phyloP scores from a whole-genome alignment of 2,113 vertebrate genomes.

The Tragelaphus imberbis region DNA sequence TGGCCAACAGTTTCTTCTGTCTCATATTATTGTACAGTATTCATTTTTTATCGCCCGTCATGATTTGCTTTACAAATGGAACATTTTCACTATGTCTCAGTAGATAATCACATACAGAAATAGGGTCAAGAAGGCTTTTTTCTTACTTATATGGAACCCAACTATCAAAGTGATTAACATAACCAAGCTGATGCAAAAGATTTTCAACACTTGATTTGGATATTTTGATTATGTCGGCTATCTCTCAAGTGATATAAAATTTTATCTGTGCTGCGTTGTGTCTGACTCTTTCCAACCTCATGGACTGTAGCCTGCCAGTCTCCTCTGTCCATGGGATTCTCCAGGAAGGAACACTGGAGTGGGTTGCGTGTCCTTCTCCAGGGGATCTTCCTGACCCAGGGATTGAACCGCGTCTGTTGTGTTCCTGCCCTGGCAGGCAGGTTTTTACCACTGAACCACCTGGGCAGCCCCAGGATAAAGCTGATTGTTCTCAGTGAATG shows the following conservation, averaged over 20 bases:
- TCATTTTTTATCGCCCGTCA: neutral
- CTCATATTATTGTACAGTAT: neutral
- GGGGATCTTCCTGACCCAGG: neutral
- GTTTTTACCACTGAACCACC: neutral
- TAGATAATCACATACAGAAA: neutral
- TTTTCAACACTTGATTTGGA: neutral
- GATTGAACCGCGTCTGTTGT: fast-evolving
- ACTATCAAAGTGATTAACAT: neutral
- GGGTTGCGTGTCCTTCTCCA: neutral
- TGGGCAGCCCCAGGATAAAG: neutral
- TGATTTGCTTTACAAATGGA: neutral
- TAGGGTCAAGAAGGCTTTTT: neutral
- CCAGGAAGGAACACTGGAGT: neutral
- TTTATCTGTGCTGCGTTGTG: neutral
- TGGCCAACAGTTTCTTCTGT: neutral
- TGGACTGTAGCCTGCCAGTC: neutral
- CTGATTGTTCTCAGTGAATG: neutral
- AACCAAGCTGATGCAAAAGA: neutral
- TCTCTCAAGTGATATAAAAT: neutral
- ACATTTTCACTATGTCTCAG: neutral
- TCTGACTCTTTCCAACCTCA: neutral
- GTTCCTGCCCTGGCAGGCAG: neutral
- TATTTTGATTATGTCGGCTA: fast-evolving
- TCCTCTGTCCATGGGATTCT: neutral
- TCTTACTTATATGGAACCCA: neutral